Base-by-base conservation (phyloP, 2,888 invertebrate species). In the Drosophila neutralis region DNA sequence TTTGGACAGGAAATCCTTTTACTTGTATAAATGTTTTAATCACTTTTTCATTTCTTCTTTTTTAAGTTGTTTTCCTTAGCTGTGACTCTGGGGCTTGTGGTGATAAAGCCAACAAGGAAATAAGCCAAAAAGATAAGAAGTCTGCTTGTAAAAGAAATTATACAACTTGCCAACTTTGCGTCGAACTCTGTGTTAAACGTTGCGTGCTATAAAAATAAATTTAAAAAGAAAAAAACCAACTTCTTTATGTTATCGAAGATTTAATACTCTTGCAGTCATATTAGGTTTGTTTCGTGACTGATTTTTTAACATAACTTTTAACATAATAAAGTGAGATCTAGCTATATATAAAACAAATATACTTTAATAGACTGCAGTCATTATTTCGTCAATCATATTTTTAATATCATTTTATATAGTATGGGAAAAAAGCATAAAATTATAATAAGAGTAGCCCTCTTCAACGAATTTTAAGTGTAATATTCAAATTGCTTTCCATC, bases 141-240 rank as follows among this genome's bases (percentile, higher is more conserved):
- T 64, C 63, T 60, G 59, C 52, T 59, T 27, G 24, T 33, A 31
- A 33, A 27, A 53, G 11, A 27, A 70, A 42, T 51, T 35, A 67
- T 51, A 15, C 49, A 65, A 63, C 33, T 58, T 65, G 64, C 48
- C 49, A 54, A 48, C 48, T 64, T 58, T 69, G 52, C 27, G 52
- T 29, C 63, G 8, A 24, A 45, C 72, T 65, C 24, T 62, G 64
- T 31, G 64, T 64, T 78, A 78, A 78, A 75, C 65, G 71, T 67
- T 71, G 61, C 53, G 61, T 66, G 57, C 53, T 57, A 67, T 60
- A 71, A 71, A 71, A 71, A 75, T 78, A 78, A 63, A 63, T 68
- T 24, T 21, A 29, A 65, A 21, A 49, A 15, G 49, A 52, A 7
- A 7, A 1, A 59, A 40, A 33, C 33, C 33, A 27, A 45, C 11